Base-by-base conservation (phyloP, 2,797 vertebrate genomes). In the Trachops cirrhosus region DNA sequence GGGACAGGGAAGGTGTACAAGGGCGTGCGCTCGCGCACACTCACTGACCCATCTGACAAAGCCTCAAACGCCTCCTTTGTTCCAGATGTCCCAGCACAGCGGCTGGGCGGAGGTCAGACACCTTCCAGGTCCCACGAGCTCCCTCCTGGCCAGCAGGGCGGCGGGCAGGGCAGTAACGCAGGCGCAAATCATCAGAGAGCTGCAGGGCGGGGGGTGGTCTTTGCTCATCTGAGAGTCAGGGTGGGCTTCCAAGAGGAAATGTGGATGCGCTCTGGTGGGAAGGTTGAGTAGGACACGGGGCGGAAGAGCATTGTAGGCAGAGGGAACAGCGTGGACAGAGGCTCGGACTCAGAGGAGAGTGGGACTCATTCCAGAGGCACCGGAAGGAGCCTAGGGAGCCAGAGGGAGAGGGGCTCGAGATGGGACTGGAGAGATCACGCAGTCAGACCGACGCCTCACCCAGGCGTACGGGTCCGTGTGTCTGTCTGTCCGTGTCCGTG, bases 391-490 rank as follows among this genome's bases (percentile, higher is more conserved):
- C 62, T 29, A 7, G 44, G 84, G 12, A 74, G 34, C 12, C n/a
- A 52, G 41, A 44, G 44, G 6, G 44, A 80, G 5, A 29, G 46
- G 50, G 7, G 39, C 14, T 68, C 22, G 5, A 6, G 46, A 16
- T 2, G 24, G 52, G 48, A 24, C 32, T 21, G 15, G 34, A 54
- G 29, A 46, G 71, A 12, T 64, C 34, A 4, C 6, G 2, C 6
- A 14, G 22, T 16, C 10, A 0, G 39, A 52, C 4, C 18, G 32
- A 9, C 34, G 10, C 4, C 52, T 48, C 21, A 3, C 39, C 16
- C 41, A 24, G 78, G 50, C 7, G 15, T 4, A 6, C 1, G 24
- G 62, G 37, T 11, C 26, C 5, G 0, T 6, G 3, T 9, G 19
- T 46, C 80, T 62, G 11, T 57, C 37, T 22, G 34, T 57, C 59